phyloP scores from a whole-genome alignment of 1,140 invertebrate genomes.

The Dendroctonus ponderosae region DNA sequence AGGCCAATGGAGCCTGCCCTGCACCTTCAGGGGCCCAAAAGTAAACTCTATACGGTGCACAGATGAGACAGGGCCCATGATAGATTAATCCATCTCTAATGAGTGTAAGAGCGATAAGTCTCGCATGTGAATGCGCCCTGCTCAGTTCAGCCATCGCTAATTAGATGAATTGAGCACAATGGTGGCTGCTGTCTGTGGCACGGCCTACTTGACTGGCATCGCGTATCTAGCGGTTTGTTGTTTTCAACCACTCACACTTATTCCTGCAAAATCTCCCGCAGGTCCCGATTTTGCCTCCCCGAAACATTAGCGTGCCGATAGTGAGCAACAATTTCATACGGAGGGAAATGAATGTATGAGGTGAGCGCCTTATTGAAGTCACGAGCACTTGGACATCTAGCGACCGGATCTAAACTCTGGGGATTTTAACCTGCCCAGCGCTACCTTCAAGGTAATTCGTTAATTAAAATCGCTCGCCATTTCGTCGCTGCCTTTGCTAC shows the following conservation, averaged over 20 bases:
- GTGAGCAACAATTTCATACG: too few species aligned
- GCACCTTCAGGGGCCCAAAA: neutral
- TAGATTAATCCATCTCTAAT: slow-evolving; percentile 45
- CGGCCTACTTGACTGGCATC: slow-evolving; percentile 41
- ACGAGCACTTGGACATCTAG: too few species aligned
- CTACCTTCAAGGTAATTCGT: too few species aligned
- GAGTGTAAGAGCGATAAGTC: slow-evolving; percentile 50
- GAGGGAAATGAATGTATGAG: too few species aligned
- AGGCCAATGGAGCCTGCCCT: too few species aligned
- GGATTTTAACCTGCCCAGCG: too few species aligned
- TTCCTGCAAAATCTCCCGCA: slow-evolving; percentile 30
- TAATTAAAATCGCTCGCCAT: too few species aligned
- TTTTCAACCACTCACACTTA: slow-evolving; percentile 39
- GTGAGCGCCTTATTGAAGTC: too few species aligned
- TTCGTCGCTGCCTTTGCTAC: too few species aligned
- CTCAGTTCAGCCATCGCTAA: slow-evolving; percentile 45
- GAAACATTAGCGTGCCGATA: slow-evolving; percentile 13
- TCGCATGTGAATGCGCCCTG: slow-evolving; percentile 44
- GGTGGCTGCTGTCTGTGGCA: slow-evolving; percentile 32
- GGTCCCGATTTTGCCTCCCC: neutral
- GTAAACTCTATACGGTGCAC: slow-evolving; percentile 19
- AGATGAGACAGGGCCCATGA: slow-evolving; percentile 35
- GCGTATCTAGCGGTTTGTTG: slow-evolving; percentile 39
- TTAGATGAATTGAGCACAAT: slow-evolving; percentile 47
- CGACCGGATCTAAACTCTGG: too few species aligned